Base-by-base conservation (phyloP, 2,113 vertebrate genomes). In the Labeo catla region DNA sequence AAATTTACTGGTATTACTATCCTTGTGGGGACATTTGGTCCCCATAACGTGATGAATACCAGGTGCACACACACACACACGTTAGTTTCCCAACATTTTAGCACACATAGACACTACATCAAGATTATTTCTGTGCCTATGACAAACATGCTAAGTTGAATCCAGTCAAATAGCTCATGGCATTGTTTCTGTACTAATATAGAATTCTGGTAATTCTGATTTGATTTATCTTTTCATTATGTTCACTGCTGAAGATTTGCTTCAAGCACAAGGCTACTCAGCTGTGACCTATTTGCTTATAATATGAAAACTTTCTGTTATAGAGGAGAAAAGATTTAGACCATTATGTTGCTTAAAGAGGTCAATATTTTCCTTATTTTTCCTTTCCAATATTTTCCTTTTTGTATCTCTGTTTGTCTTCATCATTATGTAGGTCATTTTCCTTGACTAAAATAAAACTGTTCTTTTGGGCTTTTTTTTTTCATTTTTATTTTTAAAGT, bases 271-370 rank as follows among this genome's bases (percentile, higher is more conserved):
- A 73, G 19, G 10, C 36, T 73, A n/a, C 19, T 73, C 39, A 84
- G 52, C 13, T 0, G 50, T 74, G 82, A 74, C 83, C 70, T 84
- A 76, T 70, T 76, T 84, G 70, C 36, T 23, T 47, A 39, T 43
- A 8, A 23, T 73, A 43, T 47, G 19, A 76, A 59, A 28, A 21
- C 21, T 61, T 39, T 5, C 63, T 45, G 81, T 66, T 70, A 36
- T 34, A 15, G 4, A 82, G 68, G 45, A 82, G 45, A 16, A 68
- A 49, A 50, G 63, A 61, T 84, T 13, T 76, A 84, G 70, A 34
- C 39, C 39, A 84, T 34, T 43, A 54, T 73, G 10, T 16, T 70
- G 59, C 81, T 57, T 73, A 73, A 83, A 43, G 81, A 73, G 81
- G 81, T 83, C 63, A 47, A 28, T 66, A 66, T 21, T 78, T 85